Conservation (phyloP, 2,888 invertebrate species). For the Agrilus mali region DNA sequence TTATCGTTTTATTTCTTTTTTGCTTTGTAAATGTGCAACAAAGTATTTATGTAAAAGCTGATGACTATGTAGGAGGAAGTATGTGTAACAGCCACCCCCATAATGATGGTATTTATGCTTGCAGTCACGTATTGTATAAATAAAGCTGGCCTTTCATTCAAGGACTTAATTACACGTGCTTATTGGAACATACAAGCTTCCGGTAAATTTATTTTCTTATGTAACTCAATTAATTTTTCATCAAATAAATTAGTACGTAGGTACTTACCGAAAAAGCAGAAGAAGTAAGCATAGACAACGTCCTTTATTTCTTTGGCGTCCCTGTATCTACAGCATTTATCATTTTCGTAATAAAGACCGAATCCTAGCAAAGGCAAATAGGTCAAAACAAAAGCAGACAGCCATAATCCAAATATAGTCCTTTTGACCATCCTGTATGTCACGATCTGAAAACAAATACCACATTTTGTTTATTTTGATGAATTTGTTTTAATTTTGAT, state of each 20-base stretch:
- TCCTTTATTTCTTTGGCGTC: conserved; percentile 51
- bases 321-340: conserved; percentile 57
- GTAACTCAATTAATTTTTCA: not conserved
- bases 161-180: too few relatives aligned
- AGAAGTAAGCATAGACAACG: conserved; percentile 62
- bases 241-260: not conserved
- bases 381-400: conserved; percentile 54
- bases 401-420: conserved; percentile 56
- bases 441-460: conserved; percentile 52
- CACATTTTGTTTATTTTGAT: too few relatives aligned
- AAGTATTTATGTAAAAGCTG: too few relatives aligned
- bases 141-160: too few relatives aligned
- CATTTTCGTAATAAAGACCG: conserved; percentile 54
- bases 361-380: conserved; percentile 64
- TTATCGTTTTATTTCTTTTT: too few relatives aligned
- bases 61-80: too few relatives aligned
- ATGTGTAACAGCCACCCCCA: too few relatives aligned
- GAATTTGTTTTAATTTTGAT: not conserved
- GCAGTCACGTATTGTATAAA: too few relatives aligned
- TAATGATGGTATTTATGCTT: too few relatives aligned
- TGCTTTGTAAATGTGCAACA: too few relatives aligned
- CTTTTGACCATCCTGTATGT: conserved; percentile 65
- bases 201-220: too few relatives aligned
- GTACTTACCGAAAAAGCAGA: conserved; percentile 61
- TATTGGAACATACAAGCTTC: too few relatives aligned